Percentiles rank a stretch among this genome's conserved stretches.
phyloP scores from a whole-genome alignment of 2,113 vertebrate species.

The Oxygymnocypris stewartii region DNA sequence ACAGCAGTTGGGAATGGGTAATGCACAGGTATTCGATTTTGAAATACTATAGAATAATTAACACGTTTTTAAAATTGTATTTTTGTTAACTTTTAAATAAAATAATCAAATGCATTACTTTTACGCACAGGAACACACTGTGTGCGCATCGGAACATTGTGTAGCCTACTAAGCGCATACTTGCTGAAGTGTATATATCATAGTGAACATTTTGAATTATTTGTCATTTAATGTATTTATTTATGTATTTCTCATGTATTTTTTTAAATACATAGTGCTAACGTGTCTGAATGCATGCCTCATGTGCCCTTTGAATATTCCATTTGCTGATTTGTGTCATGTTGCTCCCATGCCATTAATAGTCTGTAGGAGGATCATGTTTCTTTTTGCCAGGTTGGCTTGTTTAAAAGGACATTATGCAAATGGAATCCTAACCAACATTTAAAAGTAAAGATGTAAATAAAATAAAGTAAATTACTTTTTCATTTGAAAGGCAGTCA shows the following conservation, averaged over 20 bases:
- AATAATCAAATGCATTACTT: background rate
- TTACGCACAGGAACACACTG: background rate
- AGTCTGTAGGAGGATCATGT: constrained; percentile 43
- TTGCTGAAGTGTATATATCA: background rate
- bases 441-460: background rate
- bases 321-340: constrained; percentile 23
- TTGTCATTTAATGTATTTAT: background rate
- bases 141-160: background rate
- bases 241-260: too few species aligned
- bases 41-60: background rate
- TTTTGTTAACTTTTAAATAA: background rate
- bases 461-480: background rate
- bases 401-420: constrained; percentile 18
- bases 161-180: background rate
- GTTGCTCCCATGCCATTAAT: constrained; percentile 49
- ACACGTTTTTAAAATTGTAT: background rate
- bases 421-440: background rate
- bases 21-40: constrained; percentile 46
- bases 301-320: constrained; percentile 32
- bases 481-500: background rate
- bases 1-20: constrained; percentile 47
- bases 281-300: background rate
- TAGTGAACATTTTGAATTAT: background rate
- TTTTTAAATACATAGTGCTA: too few species aligned
- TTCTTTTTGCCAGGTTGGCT: constrained; percentile 44